These are phyloP conservation scores for Myodes glareolus DNA, from an alignment of 2,113 vertebrate species.

Conservation along the genomic window DNA sequence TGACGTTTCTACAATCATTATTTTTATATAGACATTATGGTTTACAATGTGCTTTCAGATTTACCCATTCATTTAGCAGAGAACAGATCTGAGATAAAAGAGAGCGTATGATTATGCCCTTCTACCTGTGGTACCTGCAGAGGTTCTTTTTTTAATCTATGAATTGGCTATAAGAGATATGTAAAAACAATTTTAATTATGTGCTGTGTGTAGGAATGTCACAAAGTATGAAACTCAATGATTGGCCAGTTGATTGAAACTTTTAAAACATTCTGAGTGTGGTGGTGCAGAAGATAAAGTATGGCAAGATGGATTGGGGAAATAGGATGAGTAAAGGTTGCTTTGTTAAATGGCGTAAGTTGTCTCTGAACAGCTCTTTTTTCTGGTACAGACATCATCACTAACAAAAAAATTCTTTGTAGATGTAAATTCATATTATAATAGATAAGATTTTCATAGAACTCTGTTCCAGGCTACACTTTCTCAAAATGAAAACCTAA, in stretches of 20 bases:
- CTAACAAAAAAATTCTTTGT: not conserved
- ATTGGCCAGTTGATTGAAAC: not conserved
- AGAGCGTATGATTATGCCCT: not conserved
- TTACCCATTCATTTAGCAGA: constrained; percentile 12
- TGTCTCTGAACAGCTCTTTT: not conserved
- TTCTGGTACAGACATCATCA: not conserved
- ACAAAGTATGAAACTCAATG: not conserved
- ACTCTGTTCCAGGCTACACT: not conserved
- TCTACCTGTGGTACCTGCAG: not conserved
- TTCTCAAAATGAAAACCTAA: not conserved
- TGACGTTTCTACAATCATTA: not conserved
- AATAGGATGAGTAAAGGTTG: not conserved
- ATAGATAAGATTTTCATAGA: not conserved
- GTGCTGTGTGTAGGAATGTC: not conserved
- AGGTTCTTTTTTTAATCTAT: not conserved
- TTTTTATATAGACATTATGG: not conserved
- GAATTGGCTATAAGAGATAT: not conserved
- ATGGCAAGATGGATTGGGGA: not conserved
- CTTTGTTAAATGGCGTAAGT: not conserved
- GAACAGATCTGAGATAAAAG: not conserved
- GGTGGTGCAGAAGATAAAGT: not conserved
- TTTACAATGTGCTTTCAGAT: not conserved
- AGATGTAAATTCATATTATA: not conserved
- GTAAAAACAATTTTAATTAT: not conserved
- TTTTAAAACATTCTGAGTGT: not conserved